phyloP scores from a whole-genome alignment of 2,113 vertebrate genomes.

The Chloropsis cyanopogon region DNA sequence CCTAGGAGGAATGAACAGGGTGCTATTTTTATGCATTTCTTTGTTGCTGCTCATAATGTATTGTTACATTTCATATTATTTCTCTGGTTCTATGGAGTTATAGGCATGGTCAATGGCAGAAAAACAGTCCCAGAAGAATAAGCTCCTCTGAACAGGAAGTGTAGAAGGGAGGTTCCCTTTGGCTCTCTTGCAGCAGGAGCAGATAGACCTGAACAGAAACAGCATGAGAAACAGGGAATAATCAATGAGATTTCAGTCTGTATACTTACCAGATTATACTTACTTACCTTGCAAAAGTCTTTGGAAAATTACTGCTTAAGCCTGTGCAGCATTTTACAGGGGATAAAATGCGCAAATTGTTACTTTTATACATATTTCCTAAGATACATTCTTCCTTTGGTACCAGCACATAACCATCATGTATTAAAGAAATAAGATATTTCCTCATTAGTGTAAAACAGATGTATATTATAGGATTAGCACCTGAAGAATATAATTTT shows the following conservation, averaged over 20 bases:
- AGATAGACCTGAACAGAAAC: background rate
- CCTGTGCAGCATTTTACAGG: background rate
- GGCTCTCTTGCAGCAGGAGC: background rate
- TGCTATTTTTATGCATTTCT: background rate
- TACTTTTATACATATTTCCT: background rate
- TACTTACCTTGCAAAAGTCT: background rate
- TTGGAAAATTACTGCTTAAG: background rate
- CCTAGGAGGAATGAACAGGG: background rate
- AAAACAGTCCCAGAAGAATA: background rate
- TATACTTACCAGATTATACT: background rate
- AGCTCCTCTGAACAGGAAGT: background rate
- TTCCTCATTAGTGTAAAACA: constrained; percentile 44
- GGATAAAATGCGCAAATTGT: background rate
- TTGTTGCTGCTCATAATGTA: background rate
- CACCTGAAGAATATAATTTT: constrained; percentile 46
- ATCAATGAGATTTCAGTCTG: background rate
- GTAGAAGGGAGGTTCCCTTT: background rate
- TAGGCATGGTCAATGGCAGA: background rate
- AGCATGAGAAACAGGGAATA: background rate
- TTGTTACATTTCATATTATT: background rate
- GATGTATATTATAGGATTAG: constrained; percentile 51
- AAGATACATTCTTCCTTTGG: background rate
- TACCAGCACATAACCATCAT: background rate
- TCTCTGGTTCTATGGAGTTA: background rate
- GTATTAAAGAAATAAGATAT: constrained; percentile 8